Evolutionary conservation across 1,140 invertebrate genomes (phyloP), one percentile per base, ranked within the genome.

Genomic region (Mesaphorura yosii): DNA sequence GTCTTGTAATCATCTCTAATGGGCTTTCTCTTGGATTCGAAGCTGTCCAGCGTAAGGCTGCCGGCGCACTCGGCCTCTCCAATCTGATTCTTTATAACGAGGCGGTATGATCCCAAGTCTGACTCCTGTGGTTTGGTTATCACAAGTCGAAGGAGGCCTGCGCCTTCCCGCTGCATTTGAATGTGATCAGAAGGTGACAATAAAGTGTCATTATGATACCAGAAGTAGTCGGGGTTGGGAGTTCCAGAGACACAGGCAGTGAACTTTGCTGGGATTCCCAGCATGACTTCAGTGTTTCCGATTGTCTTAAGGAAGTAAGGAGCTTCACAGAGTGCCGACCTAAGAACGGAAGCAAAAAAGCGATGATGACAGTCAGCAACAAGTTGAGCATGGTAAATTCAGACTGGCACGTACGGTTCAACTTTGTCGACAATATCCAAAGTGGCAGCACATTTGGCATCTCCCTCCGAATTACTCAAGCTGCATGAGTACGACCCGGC

Each of bases 221-320:
- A 86, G 60, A 85, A 80, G 42, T 81, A 86, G 42, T 86, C 84
- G 0, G 88, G 88, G 41, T 89, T 85, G 0, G 89, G 89, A 55
- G 75, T 78, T 29, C 89, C 89, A n/a, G 80, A 80, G 27, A 83
- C 78, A 66, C 88, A 80, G 84, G 66, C 90, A 83, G 42, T 83
- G 37, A 48, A 48, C 5, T 26, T 6, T 26, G 25, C 58, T 17
- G 81, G 81, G 82, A 90, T 88, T 7, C 86, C 84, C 63, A 83
- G 80, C 66, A 84, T 86, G 19, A 89, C 75, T 69, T 92, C 88
- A 26, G 83, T 83, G 67, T 91, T 87, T 0, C 86, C 87, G 54
- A 92, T 85, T 62, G 80, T 82, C 71, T 92, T 93, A 51, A 93
- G 69, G 75, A 92, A 92, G 2, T 80, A 78, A 19, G 89, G 88